Base-by-base conservation (phyloP, 2,797 vertebrate species). In the Melanotaenia trifasciata region DNA sequence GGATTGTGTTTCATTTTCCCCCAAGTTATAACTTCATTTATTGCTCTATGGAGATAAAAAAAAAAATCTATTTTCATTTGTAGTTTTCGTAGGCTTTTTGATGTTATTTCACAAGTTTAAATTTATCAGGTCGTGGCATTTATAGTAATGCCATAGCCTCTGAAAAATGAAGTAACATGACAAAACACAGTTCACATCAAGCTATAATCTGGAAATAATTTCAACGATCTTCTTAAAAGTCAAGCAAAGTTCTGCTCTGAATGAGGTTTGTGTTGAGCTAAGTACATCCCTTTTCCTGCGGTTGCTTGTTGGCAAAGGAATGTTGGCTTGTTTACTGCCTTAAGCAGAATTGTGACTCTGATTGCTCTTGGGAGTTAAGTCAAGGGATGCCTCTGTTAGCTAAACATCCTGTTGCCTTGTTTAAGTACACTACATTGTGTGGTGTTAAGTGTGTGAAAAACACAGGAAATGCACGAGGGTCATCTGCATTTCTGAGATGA, bases 401-500 rank as follows among this genome's bases (percentile, higher is more conserved):
- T 87, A 91, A 93, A 94, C 90, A 93, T 93, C 91, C 91, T 92
- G 90, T 90, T 84, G 85, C 80, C 85, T 84, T 73, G 68, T 89
- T 90, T 80, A 81, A 83, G 74, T 85, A 79, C 77, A 78, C 79
- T 67, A 64, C 70, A 72, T 68, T 81, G 76, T 80, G 76, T 81
- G 85, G 68, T 81, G 79, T 78, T 79, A 68, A 72, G 67, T 75
- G 87, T 88, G 89, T 90, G 86, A 92, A 87, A 87, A 92, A 90
- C 87, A 94, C 93, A 94, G 94, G 92, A 95, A 94, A 93, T 90
- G 81, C 90, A 90, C 81, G 61, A 24, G 32, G 85, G 79, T 84
- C 83, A 83, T 92, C 84, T 75, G 89, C 89, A 87, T 93, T 90
- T 93, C 84, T 84, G 86, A 88, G 89, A 92, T 93, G 92, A 93